Percentiles rank a stretch among this genome's conserved stretches.
Conservation (phyloP, 2,797 vertebrate species). For the Potorous gilbertii region DNA sequence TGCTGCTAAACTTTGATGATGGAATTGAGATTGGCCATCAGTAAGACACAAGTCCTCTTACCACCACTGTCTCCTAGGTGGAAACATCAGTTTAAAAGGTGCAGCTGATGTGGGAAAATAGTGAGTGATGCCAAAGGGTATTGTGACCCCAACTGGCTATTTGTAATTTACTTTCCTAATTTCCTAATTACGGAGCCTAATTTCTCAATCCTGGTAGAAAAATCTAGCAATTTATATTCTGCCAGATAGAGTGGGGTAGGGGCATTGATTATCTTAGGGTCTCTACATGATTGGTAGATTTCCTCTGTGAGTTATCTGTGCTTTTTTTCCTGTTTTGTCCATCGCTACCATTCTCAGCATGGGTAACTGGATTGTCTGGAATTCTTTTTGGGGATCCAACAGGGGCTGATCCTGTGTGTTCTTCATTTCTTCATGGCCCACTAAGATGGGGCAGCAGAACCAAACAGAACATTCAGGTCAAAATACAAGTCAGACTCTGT, state of each 20-base stretch:
- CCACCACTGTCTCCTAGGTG: not conserved
- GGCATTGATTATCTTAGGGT: not conserved
- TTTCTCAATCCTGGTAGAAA: conserved; percentile 18
- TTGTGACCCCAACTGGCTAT: not conserved
- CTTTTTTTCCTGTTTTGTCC: not conserved
- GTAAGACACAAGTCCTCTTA: not conserved
- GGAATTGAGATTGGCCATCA: not conserved
- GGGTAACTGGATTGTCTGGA: not conserved
- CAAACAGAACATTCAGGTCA: not conserved
- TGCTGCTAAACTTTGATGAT: too few species aligned
- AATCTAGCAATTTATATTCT: conserved; percentile 1
- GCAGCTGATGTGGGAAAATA: not conserved
- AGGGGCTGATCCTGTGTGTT: not conserved
- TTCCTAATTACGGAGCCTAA: too few species aligned
- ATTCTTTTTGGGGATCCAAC: not conserved
- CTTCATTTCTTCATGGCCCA: not conserved
- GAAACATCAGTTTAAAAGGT: not conserved
- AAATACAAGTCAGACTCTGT: not conserved
- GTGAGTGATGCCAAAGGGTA: not conserved
- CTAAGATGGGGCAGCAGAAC: conserved; percentile 14
- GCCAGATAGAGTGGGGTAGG: not conserved
- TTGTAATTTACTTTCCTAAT: conserved; percentile 12
- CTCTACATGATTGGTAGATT: not conserved
- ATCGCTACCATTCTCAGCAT: not conserved
- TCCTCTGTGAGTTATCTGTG: not conserved